Base-by-base conservation (phyloP, 2,797 vertebrate species). In the Spinibarbus caldwelli region DNA sequence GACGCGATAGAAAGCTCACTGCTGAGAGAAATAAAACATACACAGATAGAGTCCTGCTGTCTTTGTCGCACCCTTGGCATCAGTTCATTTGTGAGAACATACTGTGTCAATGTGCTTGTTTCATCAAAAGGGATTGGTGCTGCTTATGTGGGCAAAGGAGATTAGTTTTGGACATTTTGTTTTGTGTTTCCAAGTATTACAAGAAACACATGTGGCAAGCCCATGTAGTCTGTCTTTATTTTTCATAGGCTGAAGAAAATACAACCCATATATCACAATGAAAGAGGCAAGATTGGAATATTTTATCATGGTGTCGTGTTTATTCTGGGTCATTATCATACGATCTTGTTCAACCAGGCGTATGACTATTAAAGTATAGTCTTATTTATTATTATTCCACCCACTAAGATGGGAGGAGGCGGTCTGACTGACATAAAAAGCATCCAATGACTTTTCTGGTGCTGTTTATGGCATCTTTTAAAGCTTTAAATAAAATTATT, bases 101-200 rank as follows among this genome's bases (percentile, higher is more conserved):
- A 64, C 70, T 77, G 72, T 83, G 72, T 83, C 72, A 41, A 85
- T 71, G 83, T 59, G 83, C 76, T 85, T 78, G 83, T 85, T 85
- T 79, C 83, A 85, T 85, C 76, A 79, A 78, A 85, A 34, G 54
- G 66, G 76, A 85, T 85, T 85, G 64, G 49, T 68, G 36, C 76
- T 72, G 83, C 38, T 47, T 71, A 79, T 85, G 73, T 70, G 45
- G 38, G 64, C 12, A 59, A 72, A 79, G 76, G 19, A 85, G 83
- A 85, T 84, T 84, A 68, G 83, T 79, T 85, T 85, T 85, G 67
- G 66, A 79, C 83, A 49, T 78, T 85, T 85, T 57, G 38, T 36
- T 59, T 85, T 62, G 75, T 78, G 75, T 59, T 84, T 70, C 59
- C n/a, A 52, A 78, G 76, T 47, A 71, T 85, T 71, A 85, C 34